A percentile compares a stretch with the other conserved stretches of the same genome.
phyloP scores from a whole-genome alignment of 2,797 vertebrate genomes.

The Pseudocheirus occidentalis region DNA sequence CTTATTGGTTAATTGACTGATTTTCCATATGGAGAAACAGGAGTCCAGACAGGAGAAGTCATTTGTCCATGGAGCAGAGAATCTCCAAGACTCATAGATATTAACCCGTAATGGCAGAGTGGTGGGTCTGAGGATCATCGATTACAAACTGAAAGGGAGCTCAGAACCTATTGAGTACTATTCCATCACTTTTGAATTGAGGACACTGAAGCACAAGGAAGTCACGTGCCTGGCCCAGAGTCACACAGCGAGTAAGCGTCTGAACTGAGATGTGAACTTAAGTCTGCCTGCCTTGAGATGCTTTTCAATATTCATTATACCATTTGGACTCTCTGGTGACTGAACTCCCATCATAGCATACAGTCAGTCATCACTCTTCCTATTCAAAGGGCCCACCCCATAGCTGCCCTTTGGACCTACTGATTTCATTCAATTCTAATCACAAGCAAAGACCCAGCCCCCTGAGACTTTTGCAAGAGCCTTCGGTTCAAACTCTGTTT shows the following conservation, averaged over 20 bases:
- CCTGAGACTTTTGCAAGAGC: background rate
- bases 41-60: background rate
- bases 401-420: background rate
- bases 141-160: background rate
- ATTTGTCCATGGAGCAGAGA: background rate
- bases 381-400: background rate
- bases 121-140: background rate
- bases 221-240: background rate
- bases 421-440: background rate
- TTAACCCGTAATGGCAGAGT: background rate
- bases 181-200: background rate
- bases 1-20: background rate
- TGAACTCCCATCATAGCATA: background rate
- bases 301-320: background rate
- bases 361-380: background rate
- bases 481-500: background rate
- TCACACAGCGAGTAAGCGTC: background rate
- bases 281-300: background rate
- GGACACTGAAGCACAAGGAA: background rate
- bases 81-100: background rate
- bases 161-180: background rate
- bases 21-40: background rate
- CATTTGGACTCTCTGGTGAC: background rate
- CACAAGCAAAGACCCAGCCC: background rate
- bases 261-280: background rate